Percentiles rank a stretch among this genome's conserved stretches.
phyloP scores from a whole-genome alignment of 2,797 vertebrate genomes.

The Streptopelia turtur region DNA sequence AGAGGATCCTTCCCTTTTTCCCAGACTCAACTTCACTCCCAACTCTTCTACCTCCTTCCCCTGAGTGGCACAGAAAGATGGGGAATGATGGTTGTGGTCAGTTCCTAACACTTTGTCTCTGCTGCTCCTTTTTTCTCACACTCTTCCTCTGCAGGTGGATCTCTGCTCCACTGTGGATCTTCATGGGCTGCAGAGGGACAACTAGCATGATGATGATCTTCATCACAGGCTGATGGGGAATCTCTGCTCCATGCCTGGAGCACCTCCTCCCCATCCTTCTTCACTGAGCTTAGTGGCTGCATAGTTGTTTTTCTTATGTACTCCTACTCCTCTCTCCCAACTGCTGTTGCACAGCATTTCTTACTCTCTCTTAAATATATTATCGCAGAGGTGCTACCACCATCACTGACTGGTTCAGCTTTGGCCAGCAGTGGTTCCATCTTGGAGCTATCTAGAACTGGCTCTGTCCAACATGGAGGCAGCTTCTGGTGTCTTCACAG shows the following conservation, averaged over 20 bases:
- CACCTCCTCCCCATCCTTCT: neutral
- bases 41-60: neutral
- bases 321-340: neutral
- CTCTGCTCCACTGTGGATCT: neutral
- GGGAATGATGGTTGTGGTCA: neutral
- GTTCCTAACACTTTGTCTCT: neutral
- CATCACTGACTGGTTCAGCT: neutral
- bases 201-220: neutral
- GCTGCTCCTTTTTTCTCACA: neutral
- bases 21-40: neutral
- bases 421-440: rapidly evolving
- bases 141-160: neutral
- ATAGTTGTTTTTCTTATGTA: neutral
- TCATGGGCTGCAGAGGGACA: neutral
- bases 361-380: neutral
- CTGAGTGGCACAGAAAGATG: neutral
- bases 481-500: neutral
- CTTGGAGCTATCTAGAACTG: neutral
- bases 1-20: neutral
- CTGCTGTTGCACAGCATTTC: neutral
- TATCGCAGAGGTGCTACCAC: neutral
- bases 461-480: rapidly evolving
- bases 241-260: neutral
- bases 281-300: neutral
- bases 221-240: neutral